phyloP scores from a whole-genome alignment of 2,113 vertebrate species.

The Pollimyrus isidori region DNA sequence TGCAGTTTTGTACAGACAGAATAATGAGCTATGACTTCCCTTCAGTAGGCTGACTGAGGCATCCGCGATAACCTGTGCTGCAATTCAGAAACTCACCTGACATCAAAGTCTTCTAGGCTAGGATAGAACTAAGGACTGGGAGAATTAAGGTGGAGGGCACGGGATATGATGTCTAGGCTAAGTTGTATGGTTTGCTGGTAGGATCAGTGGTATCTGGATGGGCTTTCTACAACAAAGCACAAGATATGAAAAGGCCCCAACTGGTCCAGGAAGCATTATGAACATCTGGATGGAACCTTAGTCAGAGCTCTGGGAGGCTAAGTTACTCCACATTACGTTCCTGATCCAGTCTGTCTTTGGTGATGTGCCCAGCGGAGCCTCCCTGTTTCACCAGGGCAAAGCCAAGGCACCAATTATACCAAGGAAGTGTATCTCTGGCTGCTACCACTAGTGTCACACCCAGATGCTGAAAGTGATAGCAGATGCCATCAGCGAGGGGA shows the following conservation, averaged over 20 bases:
- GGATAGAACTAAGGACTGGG: background rate
- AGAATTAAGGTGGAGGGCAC: background rate
- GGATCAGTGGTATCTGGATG: background rate
- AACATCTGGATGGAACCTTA: background rate
- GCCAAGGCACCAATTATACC: background rate
- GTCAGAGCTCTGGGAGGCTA: background rate
- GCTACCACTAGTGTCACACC: background rate
- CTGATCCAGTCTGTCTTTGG: background rate
- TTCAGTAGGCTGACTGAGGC: background rate
- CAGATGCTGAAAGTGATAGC: background rate
- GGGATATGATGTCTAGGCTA: background rate
- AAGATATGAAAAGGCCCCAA: background rate
- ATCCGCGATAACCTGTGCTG: background rate
- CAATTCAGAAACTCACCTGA: background rate
- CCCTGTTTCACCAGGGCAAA: background rate
- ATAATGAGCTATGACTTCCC: background rate
- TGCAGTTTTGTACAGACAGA: background rate
- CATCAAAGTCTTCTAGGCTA: background rate
- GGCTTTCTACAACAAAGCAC: background rate
- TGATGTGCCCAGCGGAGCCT: background rate
- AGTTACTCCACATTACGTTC: background rate
- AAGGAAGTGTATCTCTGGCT: background rate
- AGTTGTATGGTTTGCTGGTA: background rate
- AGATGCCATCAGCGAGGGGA: background rate
- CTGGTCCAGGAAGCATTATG: background rate